Percentiles rank a stretch among this genome's conserved stretches.
phyloP scores from a whole-genome alignment of 2,113 vertebrate genomes.

The Cephalopholis sonnerati region DNA sequence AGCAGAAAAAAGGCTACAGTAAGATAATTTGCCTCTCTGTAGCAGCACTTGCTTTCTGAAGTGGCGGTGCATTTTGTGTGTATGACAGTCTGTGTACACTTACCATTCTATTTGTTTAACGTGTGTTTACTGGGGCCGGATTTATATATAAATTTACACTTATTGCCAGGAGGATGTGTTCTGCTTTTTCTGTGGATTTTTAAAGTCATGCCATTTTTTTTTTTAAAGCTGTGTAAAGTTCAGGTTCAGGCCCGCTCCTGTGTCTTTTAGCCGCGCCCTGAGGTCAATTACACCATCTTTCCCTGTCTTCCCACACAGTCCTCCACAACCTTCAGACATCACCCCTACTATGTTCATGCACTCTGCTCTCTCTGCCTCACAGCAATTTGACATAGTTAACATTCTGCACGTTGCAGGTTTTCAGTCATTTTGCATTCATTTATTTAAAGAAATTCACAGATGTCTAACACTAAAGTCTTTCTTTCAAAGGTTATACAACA shows the following conservation, averaged over 20 bases:
- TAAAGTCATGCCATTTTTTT: neutral
- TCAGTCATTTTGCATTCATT: neutral
- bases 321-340: conserved; percentile 3
- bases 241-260: neutral
- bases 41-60: neutral
- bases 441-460: neutral
- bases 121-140: neutral
- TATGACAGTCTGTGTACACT: conserved; percentile 5
- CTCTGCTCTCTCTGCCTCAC: neutral
- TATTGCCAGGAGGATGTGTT: neutral
- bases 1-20: conserved; percentile 1
- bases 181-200: neutral
- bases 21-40: neutral
- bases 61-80: neutral
- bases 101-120: neutral
- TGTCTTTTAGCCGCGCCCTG: conserved; percentile 8
- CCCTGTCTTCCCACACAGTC: conserved; percentile 31
- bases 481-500: neutral
- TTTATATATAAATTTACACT: neutral
- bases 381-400: neutral
- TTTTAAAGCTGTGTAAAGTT: neutral
- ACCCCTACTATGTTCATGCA: neutral
- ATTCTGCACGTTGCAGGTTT: neutral
- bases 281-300: conserved; percentile 24
- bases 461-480: neutral